Percentiles rank a stretch among this genome's conserved stretches.
These are phyloP conservation scores for Gymnogyps californianus DNA, from an alignment of 2,113 vertebrate genomes.

Conservation along the genomic window DNA sequence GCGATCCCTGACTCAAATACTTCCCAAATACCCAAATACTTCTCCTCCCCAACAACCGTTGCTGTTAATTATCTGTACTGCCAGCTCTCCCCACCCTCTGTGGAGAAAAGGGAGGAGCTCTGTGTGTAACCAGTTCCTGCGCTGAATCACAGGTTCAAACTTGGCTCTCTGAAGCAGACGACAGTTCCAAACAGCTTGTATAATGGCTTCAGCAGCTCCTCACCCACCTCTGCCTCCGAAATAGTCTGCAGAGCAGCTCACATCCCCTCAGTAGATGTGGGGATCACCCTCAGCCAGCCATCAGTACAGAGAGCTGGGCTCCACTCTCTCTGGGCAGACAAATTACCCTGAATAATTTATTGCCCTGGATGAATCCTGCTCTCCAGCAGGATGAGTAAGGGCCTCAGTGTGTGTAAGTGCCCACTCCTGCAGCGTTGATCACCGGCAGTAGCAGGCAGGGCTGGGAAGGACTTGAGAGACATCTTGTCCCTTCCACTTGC, in stretches of 20 bases:
- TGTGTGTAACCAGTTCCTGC: background rate
- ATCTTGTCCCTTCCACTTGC: background rate
- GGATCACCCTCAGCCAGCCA: background rate
- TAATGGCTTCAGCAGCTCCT: background rate
- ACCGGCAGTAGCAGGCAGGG: background rate
- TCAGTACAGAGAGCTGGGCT: background rate
- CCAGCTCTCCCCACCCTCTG: background rate
- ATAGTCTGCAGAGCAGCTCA: background rate
- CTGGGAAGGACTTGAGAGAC: background rate
- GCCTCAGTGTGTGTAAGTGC: background rate
- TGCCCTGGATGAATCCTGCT: accelerated
- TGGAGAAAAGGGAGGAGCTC: background rate
- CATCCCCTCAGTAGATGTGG: background rate
- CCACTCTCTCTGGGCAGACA: background rate
- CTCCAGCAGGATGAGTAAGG: background rate
- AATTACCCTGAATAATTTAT: background rate
- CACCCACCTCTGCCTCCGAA: background rate
- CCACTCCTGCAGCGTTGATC: background rate
- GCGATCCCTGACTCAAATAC: background rate
- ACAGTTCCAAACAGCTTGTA: background rate
- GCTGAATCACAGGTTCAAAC: background rate
- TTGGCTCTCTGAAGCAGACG: background rate
- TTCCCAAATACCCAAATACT: background rate
- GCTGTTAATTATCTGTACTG: background rate
- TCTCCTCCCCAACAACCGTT: background rate